Percentiles rank a stretch among this genome's conserved stretches.
Evolutionary conservation across 2,888 invertebrate genomes (phyloP).

Genomic region (Antitype chi): DNA sequence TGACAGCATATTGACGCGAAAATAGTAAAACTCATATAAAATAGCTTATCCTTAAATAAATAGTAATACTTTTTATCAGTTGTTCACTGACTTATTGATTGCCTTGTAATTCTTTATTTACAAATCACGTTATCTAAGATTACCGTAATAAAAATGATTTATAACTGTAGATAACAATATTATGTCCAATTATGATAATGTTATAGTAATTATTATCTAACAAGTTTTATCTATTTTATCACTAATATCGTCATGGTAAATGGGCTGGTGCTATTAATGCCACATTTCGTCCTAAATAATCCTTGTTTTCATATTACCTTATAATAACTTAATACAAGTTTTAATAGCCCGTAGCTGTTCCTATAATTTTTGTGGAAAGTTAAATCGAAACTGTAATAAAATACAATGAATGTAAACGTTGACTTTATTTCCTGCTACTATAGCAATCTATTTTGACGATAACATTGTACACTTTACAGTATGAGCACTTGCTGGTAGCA

Average conservation of each 20-base stretch:
- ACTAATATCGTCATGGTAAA: background rate
- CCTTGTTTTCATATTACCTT: background rate
- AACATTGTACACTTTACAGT: slow-evolving; percentile 36
- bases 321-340: background rate
- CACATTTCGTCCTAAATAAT: background rate
- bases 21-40: background rate
- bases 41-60: slow-evolving; percentile 2
- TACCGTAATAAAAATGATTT: slow-evolving; percentile 5
- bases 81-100: slow-evolving; percentile 15
- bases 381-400: slow-evolving; percentile 13
- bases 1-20: background rate
- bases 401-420: slow-evolving; percentile 10
- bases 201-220: slow-evolving; percentile 2
- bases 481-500: slow-evolving; percentile 41
- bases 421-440: slow-evolving; percentile 29
- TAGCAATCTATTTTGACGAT: slow-evolving; percentile 39
- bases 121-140: slow-evolving; percentile 8
- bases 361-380: background rate
- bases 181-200: background rate
- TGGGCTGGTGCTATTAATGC: background rate
- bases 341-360: background rate
- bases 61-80: slow-evolving; percentile 13
- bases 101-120: slow-evolving; percentile 20
- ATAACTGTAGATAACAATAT: slow-evolving; percentile 5
- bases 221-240: background rate